Percentiles rank a stretch among this genome's conserved stretches.
These are phyloP conservation scores for Plectropomus leopardus DNA, from an alignment of 2,113 vertebrate genomes.

Conservation along the genomic window DNA sequence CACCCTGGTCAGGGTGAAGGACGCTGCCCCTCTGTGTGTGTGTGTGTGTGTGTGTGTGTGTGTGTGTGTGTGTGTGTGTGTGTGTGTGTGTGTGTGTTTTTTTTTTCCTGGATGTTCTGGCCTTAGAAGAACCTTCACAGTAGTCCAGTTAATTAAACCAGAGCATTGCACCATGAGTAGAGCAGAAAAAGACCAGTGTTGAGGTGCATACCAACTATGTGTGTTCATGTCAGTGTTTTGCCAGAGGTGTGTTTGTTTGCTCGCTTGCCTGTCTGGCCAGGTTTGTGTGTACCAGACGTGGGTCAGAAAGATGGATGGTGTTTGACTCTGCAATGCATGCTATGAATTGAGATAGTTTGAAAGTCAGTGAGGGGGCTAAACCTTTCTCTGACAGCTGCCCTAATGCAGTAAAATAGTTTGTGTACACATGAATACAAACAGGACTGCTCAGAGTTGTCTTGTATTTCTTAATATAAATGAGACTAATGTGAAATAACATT, in stretches of 20 bases:
- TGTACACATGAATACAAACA: background rate
- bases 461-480: no score
- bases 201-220: conserved; percentile 34
- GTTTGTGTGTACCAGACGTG: conserved; percentile 18
- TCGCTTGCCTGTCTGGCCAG: conserved; percentile 23
- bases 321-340: conserved; percentile 2
- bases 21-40: conserved; percentile 17
- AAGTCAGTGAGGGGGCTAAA: background rate
- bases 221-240: conserved; percentile 54
- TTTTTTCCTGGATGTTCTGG: conserved; percentile 22
- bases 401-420: background rate
- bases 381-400: background rate
- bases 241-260: conserved; percentile 61
- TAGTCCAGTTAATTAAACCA: conserved; percentile 36
- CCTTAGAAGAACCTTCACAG: conserved; percentile 30
- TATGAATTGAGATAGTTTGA: background rate
- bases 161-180: conserved; percentile 18
- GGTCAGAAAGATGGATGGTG: background rate
- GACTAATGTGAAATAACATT: background rate
- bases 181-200: conserved; percentile 41
- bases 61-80: conserved; percentile 27
- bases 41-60: conserved; percentile 19
- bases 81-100: conserved; percentile 3
- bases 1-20: conserved; percentile 30
- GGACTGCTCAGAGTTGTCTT: background rate